Base-by-base conservation (phyloP, 2,113 vertebrate species). In the Nyctibius bracteatus region DNA sequence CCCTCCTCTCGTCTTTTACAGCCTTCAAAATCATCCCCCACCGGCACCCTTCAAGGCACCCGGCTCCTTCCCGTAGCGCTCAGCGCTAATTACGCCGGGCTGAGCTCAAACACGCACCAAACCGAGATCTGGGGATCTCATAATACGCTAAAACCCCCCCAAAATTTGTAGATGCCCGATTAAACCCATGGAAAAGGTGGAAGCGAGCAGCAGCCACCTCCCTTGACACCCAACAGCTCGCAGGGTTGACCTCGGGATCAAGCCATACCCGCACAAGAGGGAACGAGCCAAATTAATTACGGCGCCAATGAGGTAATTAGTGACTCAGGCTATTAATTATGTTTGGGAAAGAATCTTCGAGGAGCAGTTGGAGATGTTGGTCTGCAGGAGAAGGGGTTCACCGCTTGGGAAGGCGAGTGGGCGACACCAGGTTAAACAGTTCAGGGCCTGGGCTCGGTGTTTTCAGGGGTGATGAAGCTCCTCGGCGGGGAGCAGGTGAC, bases 121-220 rank as follows among this genome's bases (percentile, higher is more conserved):
- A 59, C 10, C 7, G 2, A 14, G 30, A 54, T 2, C 33, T 9
- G 7, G 22, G 27, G 15, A 33, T 27, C 11, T 3, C 7, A 30
- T 8, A 22, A 22, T 31, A 4, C 0, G 9, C 19, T 47, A 27
- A 46, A 55, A 14, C 30, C 18, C 10, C 44, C 44, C n/a, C n/a
- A 1, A 25, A 58, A 49, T 1, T 3, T 14, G 22, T 2, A 12
- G 3, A 18, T 2, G 5, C 13, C 12, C 0, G 1, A 24, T 16
- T 21, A 44, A 52, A 52, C 7, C 54, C 17, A 17, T 0, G 5
- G 12, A 51, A 43, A 21, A 52, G 25, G 27, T 2, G 7, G 51
- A 14, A 65, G 41, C 8, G 4, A 55, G 39, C 0, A 0, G n/a
- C 7, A 2, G 24, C 8, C 9, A 1, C 8, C 8, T 23, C 51